Evolutionary conservation across 1,140 invertebrate species (phyloP).

Genomic region (Phortica variegata): DNA sequence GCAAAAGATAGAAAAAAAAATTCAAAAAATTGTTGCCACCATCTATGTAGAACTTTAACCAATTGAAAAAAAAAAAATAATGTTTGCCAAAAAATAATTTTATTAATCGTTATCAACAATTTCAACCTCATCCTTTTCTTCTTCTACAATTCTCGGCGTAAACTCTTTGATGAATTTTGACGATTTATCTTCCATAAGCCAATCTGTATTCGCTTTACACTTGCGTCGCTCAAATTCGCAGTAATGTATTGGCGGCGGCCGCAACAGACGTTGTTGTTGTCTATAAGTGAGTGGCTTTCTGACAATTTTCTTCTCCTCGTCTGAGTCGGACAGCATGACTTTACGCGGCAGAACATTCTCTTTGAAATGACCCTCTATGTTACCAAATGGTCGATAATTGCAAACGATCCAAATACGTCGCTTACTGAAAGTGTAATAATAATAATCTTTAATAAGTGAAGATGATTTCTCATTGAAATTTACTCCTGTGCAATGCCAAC

Average conservation of each 20-base stretch:
- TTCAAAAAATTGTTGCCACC: too few species aligned
- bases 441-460: not conserved
- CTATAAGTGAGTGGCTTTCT: too few species aligned
- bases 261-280: too few species aligned
- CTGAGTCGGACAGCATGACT: conserved; percentile 1
- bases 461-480: not conserved
- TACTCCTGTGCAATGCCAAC: conserved; percentile 66
- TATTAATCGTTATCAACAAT: too few species aligned
- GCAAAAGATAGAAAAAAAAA: conserved; percentile 17
- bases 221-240: too few species aligned
- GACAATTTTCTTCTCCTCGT: not conserved
- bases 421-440: conserved; percentile 1
- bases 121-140: too few species aligned
- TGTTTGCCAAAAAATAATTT: too few species aligned
- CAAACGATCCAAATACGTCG: conserved; percentile 17
- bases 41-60: not conserved
- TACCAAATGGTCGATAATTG: conserved; percentile 21
- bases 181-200: too few species aligned
- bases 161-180: too few species aligned
- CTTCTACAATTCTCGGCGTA: too few species aligned
- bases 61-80: not conserved
- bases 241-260: too few species aligned
- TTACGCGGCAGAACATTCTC: conserved; percentile 27
- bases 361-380: conserved; percentile 10
- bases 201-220: too few species aligned